phyloP scores from a whole-genome alignment of 2,888 invertebrate genomes.

The Vannuccia rotundouncinata region DNA sequence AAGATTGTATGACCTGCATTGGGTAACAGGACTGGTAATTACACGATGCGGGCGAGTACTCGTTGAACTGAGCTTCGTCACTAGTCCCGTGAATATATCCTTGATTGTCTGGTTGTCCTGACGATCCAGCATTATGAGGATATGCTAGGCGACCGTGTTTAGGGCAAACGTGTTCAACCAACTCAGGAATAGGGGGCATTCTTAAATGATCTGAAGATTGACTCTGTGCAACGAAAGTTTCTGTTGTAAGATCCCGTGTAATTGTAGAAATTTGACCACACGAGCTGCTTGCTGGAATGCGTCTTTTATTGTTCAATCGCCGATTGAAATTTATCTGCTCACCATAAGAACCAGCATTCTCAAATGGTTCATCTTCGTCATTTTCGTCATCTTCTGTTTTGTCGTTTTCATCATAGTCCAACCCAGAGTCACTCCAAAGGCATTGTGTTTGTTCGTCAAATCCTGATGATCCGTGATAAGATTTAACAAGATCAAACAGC shows the following conservation, averaged over 20 bases:
- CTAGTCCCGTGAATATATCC: too few species aligned
- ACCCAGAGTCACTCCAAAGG: not conserved
- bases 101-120: not conserved
- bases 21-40: not conserved
- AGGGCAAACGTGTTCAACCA: conserved; percentile 10
- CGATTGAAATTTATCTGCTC: too few species aligned
- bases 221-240: not conserved
- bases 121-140: not conserved
- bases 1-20: not conserved
- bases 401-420: not conserved
- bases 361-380: not conserved
- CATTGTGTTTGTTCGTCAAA: conserved; percentile 5
- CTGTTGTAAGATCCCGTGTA: conserved; percentile 24
- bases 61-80: not conserved
- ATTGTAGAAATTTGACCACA: conserved; percentile 16
- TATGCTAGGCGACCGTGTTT: conserved; percentile 5
- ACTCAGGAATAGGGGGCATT: conserved; percentile 22
- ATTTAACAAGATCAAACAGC: not conserved
- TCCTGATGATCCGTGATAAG: not conserved
- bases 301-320: not conserved
- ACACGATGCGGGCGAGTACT: not conserved
- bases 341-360: too few species aligned
- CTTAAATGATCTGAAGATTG: not conserved
- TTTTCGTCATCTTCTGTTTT: not conserved
- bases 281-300: not conserved